A percentile compares a stretch with the other conserved stretches of the same genome.
Evolutionary conservation across 2,113 vertebrate species (phyloP).

Genomic region (Engystomops pustulosus): DNA sequence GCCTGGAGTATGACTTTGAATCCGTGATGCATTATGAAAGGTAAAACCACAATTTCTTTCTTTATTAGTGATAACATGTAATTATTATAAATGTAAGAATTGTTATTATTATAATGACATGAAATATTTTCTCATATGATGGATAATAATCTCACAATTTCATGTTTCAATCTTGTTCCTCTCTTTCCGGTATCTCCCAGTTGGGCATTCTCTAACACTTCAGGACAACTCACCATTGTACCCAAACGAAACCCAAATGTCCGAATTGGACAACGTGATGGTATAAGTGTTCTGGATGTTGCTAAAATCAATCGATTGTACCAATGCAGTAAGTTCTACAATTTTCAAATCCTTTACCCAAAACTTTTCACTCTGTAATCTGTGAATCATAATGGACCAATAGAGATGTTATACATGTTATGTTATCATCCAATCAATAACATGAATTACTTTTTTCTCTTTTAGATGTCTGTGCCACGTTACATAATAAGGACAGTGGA

Average conservation of each 20-base stretch:
- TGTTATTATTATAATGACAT: neutral
- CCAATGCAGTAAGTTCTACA: constrained; percentile 68
- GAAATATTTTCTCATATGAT: too few relatives aligned
- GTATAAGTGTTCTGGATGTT: constrained; percentile 69
- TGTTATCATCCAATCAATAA: too few relatives aligned
- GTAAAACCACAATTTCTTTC: constrained; percentile 26
- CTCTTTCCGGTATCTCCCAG: constrained; percentile 53
- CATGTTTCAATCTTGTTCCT: too few relatives aligned
- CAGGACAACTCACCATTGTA: constrained; percentile 68
- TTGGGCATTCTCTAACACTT: constrained; percentile 68
- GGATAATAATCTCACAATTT: neutral
- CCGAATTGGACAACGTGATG: constrained; percentile 70
- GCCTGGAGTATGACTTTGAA: constrained; percentile 72
- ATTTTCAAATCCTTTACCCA: too few relatives aligned
- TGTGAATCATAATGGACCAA: too few relatives aligned
- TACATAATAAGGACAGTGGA: too few relatives aligned
- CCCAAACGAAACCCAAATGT: constrained; percentile 67
- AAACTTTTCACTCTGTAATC: too few relatives aligned
- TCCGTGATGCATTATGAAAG: constrained; percentile 80
- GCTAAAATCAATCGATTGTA: constrained; percentile 74
- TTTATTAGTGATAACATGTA: too few relatives aligned
- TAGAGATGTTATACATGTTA: too few relatives aligned
- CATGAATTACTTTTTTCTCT: neutral
- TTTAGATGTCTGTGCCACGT: too few relatives aligned
- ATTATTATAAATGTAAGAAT: too few relatives aligned